Evolutionary conservation across 2,888 invertebrate species (phyloP).

Genomic region (Andrena fulva): DNA sequence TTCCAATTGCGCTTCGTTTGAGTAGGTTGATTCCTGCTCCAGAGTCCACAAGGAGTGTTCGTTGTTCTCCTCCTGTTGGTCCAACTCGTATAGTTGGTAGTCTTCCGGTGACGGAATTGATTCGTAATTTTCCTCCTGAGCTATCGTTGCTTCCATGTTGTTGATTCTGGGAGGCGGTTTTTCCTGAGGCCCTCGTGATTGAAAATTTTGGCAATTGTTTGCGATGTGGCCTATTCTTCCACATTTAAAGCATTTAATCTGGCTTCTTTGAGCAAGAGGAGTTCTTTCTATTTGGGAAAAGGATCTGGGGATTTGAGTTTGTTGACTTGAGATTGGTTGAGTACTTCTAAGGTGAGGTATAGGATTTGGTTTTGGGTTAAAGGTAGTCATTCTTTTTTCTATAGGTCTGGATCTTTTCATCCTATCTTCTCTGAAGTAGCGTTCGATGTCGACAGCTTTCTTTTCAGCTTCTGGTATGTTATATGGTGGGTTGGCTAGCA

Average conservation of each 20-base stretch:
- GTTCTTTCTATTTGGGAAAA: background rate
- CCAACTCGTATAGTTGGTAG: background rate
- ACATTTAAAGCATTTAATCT: background rate
- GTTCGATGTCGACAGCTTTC: too few relatives aligned
- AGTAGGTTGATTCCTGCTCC: conserved; percentile 6
- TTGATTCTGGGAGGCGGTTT: background rate
- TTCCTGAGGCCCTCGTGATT: background rate
- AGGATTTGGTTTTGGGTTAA: too few relatives aligned
- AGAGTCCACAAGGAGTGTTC: background rate
- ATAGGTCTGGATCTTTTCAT: too few relatives aligned
- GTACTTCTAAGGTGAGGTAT: too few relatives aligned
- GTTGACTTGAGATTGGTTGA: too few relatives aligned
- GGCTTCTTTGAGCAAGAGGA: background rate
- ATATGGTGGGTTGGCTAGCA: background rate
- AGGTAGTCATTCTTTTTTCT: too few relatives aligned
- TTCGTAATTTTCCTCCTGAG: background rate
- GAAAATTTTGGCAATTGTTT: background rate
- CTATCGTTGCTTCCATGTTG: too few relatives aligned
- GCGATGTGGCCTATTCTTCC: background rate
- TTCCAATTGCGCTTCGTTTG: background rate
- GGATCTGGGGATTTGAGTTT: too few relatives aligned
- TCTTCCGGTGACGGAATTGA: background rate
- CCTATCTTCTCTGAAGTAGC: too few relatives aligned
- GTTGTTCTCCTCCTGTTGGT: background rate
- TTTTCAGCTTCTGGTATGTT: background rate